Conservation (phyloP, 2,797 vertebrate genomes). For the Margarornis squamiger region DNA sequence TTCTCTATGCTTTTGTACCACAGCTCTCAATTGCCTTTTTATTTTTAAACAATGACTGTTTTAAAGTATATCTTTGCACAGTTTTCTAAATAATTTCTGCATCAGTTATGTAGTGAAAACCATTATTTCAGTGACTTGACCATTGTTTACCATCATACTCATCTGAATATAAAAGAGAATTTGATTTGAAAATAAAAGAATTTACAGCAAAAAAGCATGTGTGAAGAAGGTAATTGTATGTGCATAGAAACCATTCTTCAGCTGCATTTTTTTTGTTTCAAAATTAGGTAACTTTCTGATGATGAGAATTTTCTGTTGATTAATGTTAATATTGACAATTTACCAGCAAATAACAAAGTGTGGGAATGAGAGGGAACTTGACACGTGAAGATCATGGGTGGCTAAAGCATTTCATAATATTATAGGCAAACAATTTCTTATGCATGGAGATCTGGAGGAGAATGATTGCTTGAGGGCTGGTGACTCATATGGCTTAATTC, state of each 20-base stretch:
- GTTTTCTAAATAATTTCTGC: neutral
- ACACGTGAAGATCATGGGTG: neutral
- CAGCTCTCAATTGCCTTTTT: neutral
- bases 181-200: neutral
- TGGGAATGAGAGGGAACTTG: neutral
- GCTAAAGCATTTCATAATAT: neutral
- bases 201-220: neutral
- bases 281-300: neutral
- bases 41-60: neutral
- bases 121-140: neutral
- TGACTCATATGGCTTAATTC: slow-evolving; percentile 6
- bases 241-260: neutral
- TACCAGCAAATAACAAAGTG: neutral
- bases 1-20: neutral
- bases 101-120: neutral
- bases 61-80: neutral
- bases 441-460: neutral
- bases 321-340: neutral
- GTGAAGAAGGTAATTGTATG: neutral
- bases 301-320: neutral
- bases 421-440: neutral
- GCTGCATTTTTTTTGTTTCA: neutral
- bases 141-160: neutral
- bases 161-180: neutral
- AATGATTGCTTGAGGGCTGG: neutral